Evolutionary conservation across 2,797 vertebrate species (phyloP).

Genomic region (Falco cherrug): DNA sequence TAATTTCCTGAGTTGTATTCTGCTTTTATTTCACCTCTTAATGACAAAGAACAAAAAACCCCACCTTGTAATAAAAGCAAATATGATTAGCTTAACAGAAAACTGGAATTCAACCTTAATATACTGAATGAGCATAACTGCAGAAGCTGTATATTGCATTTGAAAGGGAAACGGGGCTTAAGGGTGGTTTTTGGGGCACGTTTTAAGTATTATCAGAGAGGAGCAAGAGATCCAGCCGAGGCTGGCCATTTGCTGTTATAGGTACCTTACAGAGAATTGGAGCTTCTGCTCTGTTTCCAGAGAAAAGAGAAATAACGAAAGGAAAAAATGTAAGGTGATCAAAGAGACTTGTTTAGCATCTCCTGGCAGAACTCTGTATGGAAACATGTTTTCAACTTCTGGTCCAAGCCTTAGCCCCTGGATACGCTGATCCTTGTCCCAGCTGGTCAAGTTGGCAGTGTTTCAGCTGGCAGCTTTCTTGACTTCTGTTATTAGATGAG

Average conservation of each 20-base stretch:
- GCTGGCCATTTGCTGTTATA: background rate
- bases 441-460: background rate
- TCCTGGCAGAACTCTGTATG: background rate
- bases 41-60: background rate
- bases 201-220: background rate
- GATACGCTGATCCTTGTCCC: background rate
- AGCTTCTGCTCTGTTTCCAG: background rate
- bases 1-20: background rate
- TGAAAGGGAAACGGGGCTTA: background rate
- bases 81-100: background rate
- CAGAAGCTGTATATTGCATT: background rate
- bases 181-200: background rate
- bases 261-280: rapidly evolving
- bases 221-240: background rate
- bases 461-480: background rate
- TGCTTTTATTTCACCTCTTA: background rate
- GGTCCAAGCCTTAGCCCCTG: background rate
- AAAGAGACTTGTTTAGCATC: background rate
- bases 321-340: background rate
- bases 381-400: background rate
- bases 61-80: background rate
- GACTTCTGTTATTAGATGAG: background rate
- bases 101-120: background rate
- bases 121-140: background rate
- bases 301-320: background rate